Evolutionary conservation across 2,888 invertebrate species (phyloP), one percentile per base, ranked within the genome.

Genomic region (Drosophila tripunctata): DNA sequence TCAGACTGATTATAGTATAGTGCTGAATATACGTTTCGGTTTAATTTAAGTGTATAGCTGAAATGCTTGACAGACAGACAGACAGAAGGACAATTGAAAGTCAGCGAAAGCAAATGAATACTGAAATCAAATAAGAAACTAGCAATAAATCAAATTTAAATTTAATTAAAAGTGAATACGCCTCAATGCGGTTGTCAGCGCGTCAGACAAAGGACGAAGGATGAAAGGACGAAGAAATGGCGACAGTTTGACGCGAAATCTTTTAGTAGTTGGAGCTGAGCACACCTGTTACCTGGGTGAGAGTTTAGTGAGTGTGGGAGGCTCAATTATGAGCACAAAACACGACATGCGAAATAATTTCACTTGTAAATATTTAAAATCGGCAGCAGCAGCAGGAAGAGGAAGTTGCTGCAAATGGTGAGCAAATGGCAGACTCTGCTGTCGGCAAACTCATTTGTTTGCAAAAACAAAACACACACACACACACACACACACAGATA

Each of bases 91-190:
- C 78, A 61, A 84, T 55, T 80, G 74, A 77, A 84, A 74, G 85
- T 78, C 78, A 55, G 30, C 22, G 14, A 30, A 30, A 30, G 70
- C 69, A 64, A 64, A 64, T 68, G 75, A 33, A 45, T 57, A 61
- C 67, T 51, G 70, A 60, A 58, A 62, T 63, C 61, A 63, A 71
- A 75, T 64, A 67, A 71, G 68, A 67, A 75, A 71, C 62, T 64
- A 62, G 72, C 60, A 78, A 78, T 85, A 79, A 79, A 85, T 79
- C 79, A 78, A 78, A 75, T 85, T 72, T 61, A 67, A 79, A 79
- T 79, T 78, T 85, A 79, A 79, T 85, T 79, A 85, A 85, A 79
- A 75, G 68, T 43, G 71, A 45, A 63, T 61, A 75, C 41, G 66
- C 58, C 56, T 65, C 40, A 17, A 17, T 51, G 45, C 41, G 61